Conservation (phyloP, 2,888 invertebrate genomes). For the Serripes groenlandicus region DNA sequence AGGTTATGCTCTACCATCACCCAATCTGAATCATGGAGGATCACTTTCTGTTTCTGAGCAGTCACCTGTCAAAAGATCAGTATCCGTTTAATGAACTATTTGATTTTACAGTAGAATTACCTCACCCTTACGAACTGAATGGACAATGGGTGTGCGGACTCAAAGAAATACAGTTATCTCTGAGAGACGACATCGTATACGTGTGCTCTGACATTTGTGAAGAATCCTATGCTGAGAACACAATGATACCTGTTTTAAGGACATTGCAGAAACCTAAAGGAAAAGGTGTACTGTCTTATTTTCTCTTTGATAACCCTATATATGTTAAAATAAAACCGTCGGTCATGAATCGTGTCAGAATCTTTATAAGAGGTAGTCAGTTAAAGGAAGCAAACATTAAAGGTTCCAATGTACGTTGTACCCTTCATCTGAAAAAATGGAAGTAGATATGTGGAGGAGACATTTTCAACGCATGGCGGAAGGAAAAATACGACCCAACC, state of each 20-base stretch:
- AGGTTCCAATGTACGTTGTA: too few relatives aligned
- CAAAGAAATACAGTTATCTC: constrained; percentile 31
- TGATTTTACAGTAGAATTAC: constrained; percentile 47
- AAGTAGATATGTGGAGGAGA: constrained; percentile 23
- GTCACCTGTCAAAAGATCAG: constrained; percentile 25
- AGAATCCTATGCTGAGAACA: too few relatives aligned
- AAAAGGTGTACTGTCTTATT: too few relatives aligned
- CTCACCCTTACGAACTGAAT: constrained; percentile 32
- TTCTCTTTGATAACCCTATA: too few relatives aligned
- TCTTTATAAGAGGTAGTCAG: too few relatives aligned
- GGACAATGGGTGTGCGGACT: constrained; percentile 29
- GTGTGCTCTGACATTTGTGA: too few relatives aligned
- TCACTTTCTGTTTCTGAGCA: constrained; percentile 20
- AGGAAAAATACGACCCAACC: constrained; percentile 21
- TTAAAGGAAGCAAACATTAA: too few relatives aligned
- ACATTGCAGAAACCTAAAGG: too few relatives aligned
- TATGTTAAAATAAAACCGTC: too few relatives aligned
- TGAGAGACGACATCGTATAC: constrained; percentile 27
- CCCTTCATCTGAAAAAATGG: constrained; percentile 26
- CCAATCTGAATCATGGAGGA: constrained; percentile 33
- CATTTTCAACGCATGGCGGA: constrained; percentile 33
- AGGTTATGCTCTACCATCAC: too few relatives aligned
- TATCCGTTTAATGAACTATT: constrained; percentile 29
- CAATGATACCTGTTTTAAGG: too few relatives aligned
- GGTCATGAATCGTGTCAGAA: too few relatives aligned